Evolutionary conservation across 2,797 vertebrate genomes (phyloP), one percentile per base, ranked within the genome.

Genomic region (Paedocypris micromegethes): DNA sequence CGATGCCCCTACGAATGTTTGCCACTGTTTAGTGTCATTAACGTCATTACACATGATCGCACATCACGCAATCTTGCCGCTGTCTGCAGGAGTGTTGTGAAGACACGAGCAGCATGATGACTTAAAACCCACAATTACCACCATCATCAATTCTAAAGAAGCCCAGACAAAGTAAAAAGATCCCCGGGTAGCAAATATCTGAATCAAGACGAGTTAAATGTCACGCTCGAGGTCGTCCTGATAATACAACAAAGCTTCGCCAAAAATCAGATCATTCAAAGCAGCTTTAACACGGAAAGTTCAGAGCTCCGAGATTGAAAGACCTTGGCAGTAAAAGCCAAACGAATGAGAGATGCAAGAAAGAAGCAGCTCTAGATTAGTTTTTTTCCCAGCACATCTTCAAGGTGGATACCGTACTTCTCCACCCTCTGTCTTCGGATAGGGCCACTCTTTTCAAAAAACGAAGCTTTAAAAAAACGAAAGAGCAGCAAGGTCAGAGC

Each of bases 11-110:
- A 61, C 8, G 49, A 45, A 60, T 51, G 61, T 45, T 56, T 71
- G 53, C 50, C 70, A 57, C 68, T 64, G 68, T 67, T 64, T 64
- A 60, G 54, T 52, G 49, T 65, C 58, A 75, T 75, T 79, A 77
- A 79, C 72, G 70, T 74, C 67, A 71, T 66, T 68, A 72, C 52
- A 67, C 68, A 70, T 70, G 64, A 70, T 70, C 61, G 70, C 75
- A 70, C 62, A 72, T 72, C 61, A 74, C 70, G 72, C 70, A 70
- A 72, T 61, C 53, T 62, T 72, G 6, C 42, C 62, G 68, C 43
- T 77, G 68, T 66, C 68, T 54, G 68, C 38, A 6, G 55, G 39
- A 71, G 66, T 57, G 55, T 64, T 77, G 68, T 79, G 75, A 75
- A 74, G 66, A 73, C 70, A 71, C 52, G 49, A 60, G 61, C 62